Base-by-base conservation (phyloP, 2,888 invertebrate species). In the Pharmacophagus antenor region DNA sequence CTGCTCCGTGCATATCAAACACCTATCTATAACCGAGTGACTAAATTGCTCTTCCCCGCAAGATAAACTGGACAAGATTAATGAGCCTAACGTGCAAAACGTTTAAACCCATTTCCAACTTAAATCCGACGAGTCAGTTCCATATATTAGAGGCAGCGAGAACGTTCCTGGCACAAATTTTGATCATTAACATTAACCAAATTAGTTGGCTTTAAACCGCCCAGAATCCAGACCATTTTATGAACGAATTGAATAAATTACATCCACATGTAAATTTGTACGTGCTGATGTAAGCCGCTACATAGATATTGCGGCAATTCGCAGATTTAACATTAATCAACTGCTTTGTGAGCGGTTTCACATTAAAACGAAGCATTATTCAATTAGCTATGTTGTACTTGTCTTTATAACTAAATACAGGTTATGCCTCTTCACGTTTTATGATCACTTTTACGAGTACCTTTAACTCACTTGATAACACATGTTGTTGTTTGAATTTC, bases 81-180 rank as follows among this genome's bases (percentile, higher is more conserved):
- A 89, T 87, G 89, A 88, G 84, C 76, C 82, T 84, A 85, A 85
- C 89, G 88, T 88, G 89, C 89, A 86, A 89, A 90, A 88, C 89
- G 88, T 80, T 89, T 88, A 88, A 89, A 87, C 85, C 87, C 87
- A 84, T 88, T 89, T 80, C 86, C 80, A 80, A 84, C 85, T 85
- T 81, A 88, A 90, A 89, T 88, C 88, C 88, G 82, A 86, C 86
- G 80, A 90, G 89, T 89, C 89, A 88, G 89, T 88, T 82, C 85
- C 88, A 89, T 90, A 89, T 87, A 89, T 89, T 88, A 88, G 85
- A 80, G 82, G 77, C 76, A 76, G 84, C 73, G 82, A 81, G 81
- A 84, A 80, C 83, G 83, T 80, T 86, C 76, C 84, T 81, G 84
- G 85, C 84, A 80, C 88, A 83, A 85, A 85, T 86, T 86, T 88